These are phyloP conservation scores for Charina bottae DNA, from an alignment of 2,113 vertebrate genomes.

Conservation along the genomic window DNA sequence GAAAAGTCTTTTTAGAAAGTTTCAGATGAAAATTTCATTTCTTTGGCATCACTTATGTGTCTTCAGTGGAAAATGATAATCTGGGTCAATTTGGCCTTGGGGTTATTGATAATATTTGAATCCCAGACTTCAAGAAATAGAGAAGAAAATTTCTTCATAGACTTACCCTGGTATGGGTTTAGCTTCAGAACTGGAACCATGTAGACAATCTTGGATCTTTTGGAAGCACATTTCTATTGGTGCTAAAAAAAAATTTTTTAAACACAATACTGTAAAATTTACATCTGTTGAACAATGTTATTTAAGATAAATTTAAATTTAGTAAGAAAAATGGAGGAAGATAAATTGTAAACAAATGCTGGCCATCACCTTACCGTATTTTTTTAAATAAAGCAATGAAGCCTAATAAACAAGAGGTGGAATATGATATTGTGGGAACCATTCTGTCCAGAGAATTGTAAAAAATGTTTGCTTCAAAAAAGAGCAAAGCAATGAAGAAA, in stretches of 20 bases:
- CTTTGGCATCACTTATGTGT: background rate
- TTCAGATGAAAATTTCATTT: background rate
- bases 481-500: constrained; percentile 35
- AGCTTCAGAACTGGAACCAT: background rate
- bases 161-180: background rate
- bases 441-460: constrained; percentile 15
- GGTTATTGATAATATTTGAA: background rate
- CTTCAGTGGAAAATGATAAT: background rate
- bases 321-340: constrained; percentile 1
- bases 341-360: background rate
- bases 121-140: background rate
- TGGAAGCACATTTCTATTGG: background rate
- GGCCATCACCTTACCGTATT: background rate
- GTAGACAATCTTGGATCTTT: background rate
- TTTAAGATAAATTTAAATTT: background rate
- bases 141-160: background rate
- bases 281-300: background rate
- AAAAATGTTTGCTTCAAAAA: constrained; percentile 27
- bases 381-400: background rate
- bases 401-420: background rate
- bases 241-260: background rate
- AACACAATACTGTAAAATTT: background rate
- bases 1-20: background rate
- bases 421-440: background rate
- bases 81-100: background rate